phyloP scores from a whole-genome alignment of 2,113 vertebrate genomes.

The Polypterus bichir region DNA sequence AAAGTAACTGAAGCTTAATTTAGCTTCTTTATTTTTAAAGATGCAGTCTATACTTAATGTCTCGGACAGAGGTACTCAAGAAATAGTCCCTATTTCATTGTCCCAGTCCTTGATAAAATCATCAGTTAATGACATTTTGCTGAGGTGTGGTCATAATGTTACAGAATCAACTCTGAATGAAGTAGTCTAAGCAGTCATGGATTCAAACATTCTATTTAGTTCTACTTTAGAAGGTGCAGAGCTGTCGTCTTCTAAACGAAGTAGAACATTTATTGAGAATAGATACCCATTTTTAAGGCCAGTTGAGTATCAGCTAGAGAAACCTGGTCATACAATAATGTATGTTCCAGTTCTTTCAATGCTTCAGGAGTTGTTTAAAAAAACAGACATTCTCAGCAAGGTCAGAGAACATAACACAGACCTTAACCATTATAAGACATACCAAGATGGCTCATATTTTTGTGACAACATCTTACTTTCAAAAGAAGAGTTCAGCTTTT shows the following conservation, averaged over 20 bases:
- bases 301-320: constrained; percentile 3
- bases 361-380: too few species aligned
- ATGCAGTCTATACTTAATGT: constrained; percentile 15
- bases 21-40: constrained; percentile 16
- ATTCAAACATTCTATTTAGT: constrained; percentile 10
- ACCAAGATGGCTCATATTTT: constrained; percentile 3
- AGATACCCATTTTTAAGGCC: constrained; percentile 10
- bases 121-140: constrained; percentile 9
- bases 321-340: constrained; percentile 7
- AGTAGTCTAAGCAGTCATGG: constrained; percentile 3
- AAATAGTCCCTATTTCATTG: constrained; percentile 8
- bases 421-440: constrained; percentile 7
- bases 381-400: too few species aligned
- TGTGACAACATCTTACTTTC: neutral
- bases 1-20: constrained; percentile 10
- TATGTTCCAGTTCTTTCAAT: constrained; percentile 8
- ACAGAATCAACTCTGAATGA: constrained; percentile 10
- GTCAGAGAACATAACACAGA: neutral
- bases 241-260: constrained; percentile 8
- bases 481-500: too few species aligned
- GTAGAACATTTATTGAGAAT: constrained; percentile 5
- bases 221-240: constrained; percentile 11
- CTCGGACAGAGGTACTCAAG: constrained; percentile 13
- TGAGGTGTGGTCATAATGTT: constrained; percentile 7
- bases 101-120: constrained; percentile 6